Conservation (phyloP, 2,113 vertebrate genomes). For the Erinaceus europaeus region DNA sequence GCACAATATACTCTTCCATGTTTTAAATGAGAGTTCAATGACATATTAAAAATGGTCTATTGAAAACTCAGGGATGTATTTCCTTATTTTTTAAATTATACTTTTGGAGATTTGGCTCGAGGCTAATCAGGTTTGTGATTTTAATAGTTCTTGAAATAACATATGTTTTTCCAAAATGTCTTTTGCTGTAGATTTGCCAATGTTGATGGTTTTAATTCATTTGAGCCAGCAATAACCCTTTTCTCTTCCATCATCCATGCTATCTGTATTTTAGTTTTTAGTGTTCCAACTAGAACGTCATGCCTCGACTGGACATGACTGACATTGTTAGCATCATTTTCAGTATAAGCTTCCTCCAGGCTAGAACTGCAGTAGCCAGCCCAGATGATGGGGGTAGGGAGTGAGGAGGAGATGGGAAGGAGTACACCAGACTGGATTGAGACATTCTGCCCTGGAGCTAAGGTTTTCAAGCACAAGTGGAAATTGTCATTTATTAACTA, state of each 20-base stretch:
- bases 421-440: conserved; percentile 75
- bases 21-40: neutral
- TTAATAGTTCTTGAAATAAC: conserved; percentile 38
- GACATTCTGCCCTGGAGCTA: conserved; percentile 82
- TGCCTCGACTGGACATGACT: conserved; percentile 86
- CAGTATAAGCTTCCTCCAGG: conserved; percentile 81
- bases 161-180: conserved; percentile 32
- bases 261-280: conserved; percentile 71
- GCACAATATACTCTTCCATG: neutral
- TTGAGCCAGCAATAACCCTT: conserved; percentile 36
- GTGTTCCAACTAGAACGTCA: conserved; percentile 81
- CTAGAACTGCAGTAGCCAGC: conserved; percentile 77
- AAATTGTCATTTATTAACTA: conserved; percentile 87
- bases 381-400: conserved; percentile 72
- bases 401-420: neutral
- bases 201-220: conserved; percentile 45
- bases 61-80: conserved; percentile 15
- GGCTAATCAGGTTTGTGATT: neutral
- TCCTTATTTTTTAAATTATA: conserved; percentile 1
- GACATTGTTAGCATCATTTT: conserved; percentile 86
- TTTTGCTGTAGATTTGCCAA: conserved; percentile 5
- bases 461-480: conserved; percentile 83
- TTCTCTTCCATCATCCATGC: conserved; percentile 58
- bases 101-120: conserved; percentile 18
- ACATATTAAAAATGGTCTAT: neutral